These are phyloP conservation scores for Phrynocephalus versicolor DNA, from an alignment of 2,113 vertebrate genomes.

Conservation along the genomic window DNA sequence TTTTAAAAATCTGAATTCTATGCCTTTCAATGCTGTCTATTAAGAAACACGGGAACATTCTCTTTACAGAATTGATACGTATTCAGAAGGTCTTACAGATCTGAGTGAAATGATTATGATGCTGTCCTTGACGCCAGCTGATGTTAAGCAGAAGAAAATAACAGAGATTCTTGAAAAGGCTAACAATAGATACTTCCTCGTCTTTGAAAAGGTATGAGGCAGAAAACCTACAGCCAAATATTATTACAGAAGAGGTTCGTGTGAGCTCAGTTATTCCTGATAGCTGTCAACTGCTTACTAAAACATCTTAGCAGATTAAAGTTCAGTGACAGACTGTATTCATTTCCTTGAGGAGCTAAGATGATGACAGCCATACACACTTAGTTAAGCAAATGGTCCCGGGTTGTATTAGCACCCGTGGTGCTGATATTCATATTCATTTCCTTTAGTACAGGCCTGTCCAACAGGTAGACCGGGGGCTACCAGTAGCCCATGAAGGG, in stretches of 20 bases:
- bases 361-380: too few species aligned
- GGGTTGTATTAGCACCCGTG: too few species aligned
- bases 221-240: rapidly evolving
- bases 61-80: slow-evolving; percentile 84
- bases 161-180: slow-evolving; percentile 70
- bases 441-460: too few species aligned
- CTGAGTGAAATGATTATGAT: slow-evolving; percentile 77
- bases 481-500: too few species aligned
- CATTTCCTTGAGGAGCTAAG: too few species aligned
- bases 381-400: too few species aligned
- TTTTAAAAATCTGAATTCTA: too few species aligned
- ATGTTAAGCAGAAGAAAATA: slow-evolving; percentile 61
- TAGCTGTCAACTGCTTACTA: not conserved
- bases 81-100: slow-evolving; percentile 76
- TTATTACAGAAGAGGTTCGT: not conserved
- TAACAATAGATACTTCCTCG: slow-evolving; percentile 78
- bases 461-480: too few species aligned
- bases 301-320: not conserved
- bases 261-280: not conserved
- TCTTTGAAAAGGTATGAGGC: slow-evolving; percentile 81
- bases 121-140: slow-evolving; percentile 59
- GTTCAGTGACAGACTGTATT: too few species aligned
- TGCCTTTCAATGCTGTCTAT: not conserved
- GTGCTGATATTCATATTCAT: too few species aligned
- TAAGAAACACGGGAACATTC: not conserved